Conservation (phyloP, 1,140 invertebrate species). For the Drosophila melanica region DNA sequence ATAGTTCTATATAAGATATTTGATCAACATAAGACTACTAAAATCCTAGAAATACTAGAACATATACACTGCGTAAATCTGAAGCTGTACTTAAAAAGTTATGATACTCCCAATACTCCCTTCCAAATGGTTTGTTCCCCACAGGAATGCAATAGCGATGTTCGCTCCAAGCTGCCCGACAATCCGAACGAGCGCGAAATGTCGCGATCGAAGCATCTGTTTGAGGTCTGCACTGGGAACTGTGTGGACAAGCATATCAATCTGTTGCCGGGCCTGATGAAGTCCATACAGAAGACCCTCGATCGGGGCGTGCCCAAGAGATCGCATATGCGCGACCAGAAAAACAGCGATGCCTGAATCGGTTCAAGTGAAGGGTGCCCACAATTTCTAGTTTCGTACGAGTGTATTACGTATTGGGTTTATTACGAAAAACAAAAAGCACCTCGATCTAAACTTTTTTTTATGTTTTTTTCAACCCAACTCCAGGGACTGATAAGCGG, state of each 20-base stretch:
- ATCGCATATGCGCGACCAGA: conserved; percentile 8
- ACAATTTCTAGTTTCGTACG: too few species aligned
- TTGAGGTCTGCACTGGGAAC: conserved; percentile 93
- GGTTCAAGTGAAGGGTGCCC: too few species aligned
- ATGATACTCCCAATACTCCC: too few species aligned
- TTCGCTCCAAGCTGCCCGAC: conserved; percentile 89
- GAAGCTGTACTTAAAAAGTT: too few species aligned
- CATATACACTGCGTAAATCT: too few species aligned
- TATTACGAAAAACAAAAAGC: not conserved
- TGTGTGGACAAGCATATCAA: conserved; percentile 94
- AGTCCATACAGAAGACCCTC: conserved; percentile 89
- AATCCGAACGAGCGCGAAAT: conserved; percentile 88
- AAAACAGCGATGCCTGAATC: not conserved
- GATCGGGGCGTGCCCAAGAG: conserved; percentile 55
- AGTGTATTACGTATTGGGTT: not conserved
- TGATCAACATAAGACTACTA: too few species aligned
- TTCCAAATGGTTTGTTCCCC: too few species aligned
- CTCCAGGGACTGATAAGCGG: conserved; percentile 1
- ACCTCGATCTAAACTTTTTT: not conserved
- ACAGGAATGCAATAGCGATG: conserved; percentile 90
- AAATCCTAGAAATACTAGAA: too few species aligned
- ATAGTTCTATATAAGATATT: too few species aligned
- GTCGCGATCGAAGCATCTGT: conserved; percentile 88
- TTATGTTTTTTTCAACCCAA: not conserved
- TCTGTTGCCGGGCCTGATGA: conserved; percentile 89